Percentiles rank a stretch among this genome's conserved stretches.
Evolutionary conservation across 2,113 vertebrate genomes (phyloP).

Genomic region (Lanius collurio): DNA sequence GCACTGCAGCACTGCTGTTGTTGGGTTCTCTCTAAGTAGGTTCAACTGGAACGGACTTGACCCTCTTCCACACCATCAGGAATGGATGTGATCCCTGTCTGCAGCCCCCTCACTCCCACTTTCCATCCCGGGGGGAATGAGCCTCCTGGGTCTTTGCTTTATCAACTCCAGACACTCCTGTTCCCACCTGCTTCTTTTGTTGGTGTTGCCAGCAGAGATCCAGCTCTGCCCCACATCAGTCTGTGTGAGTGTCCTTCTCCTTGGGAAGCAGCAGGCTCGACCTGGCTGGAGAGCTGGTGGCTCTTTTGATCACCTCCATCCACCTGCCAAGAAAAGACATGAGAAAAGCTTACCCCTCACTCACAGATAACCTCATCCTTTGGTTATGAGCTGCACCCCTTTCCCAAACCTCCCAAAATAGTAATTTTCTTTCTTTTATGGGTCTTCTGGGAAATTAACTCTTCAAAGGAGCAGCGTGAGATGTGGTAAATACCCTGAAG

Average conservation of each 20-base stretch:
- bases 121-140: not conserved
- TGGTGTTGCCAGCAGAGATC: slow-evolving; percentile 32
- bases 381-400: accelerated
- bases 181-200: not conserved
- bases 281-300: slow-evolving; percentile 82
- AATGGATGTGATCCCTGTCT: not conserved
- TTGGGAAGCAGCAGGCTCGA: slow-evolving; percentile 74
- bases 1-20: not conserved
- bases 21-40: not conserved
- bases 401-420: not conserved
- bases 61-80: not conserved
- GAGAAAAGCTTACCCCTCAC: not conserved
- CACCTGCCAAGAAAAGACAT: slow-evolving; percentile 76
- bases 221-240: slow-evolving; percentile 74
- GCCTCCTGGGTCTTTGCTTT: not conserved
- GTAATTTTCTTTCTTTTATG: not conserved
- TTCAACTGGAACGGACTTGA: not conserved
- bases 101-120: not conserved
- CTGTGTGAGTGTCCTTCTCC: slow-evolving; percentile 73
- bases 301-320: slow-evolving; percentile 96
- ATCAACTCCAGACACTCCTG: not conserved
- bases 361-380: not conserved
- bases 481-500: not conserved
- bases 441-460: not conserved
- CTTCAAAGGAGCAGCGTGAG: not conserved